phyloP scores from a whole-genome alignment of 2,113 vertebrate species.

The Ctenomys sociabilis region DNA sequence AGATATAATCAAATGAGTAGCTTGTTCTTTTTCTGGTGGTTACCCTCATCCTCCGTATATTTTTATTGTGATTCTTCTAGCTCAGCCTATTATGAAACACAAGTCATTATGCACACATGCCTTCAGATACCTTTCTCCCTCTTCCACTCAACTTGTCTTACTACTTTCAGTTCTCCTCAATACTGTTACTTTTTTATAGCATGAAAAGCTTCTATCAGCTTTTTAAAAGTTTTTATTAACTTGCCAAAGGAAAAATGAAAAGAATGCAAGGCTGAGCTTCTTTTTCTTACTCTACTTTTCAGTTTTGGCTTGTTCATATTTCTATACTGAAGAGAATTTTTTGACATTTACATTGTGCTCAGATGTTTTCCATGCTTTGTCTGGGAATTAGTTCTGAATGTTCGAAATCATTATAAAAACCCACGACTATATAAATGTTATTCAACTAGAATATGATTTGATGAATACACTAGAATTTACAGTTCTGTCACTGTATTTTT shows the following conservation, averaged over 20 bases:
- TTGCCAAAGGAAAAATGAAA: not conserved
- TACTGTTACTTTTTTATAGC: not conserved
- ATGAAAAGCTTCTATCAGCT: not conserved
- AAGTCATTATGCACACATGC: not conserved
- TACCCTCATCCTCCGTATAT: not conserved
- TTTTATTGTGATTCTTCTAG: not conserved
- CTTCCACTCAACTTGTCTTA: not conserved
- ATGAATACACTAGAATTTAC: not conserved
- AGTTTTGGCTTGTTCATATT: not conserved
- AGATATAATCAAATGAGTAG: not conserved
- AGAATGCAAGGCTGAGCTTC: not conserved
- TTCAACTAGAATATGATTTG: conserved; percentile 11
- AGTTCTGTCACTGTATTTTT: conserved; percentile 30
- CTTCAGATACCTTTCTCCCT: not conserved
- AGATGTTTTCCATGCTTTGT: not conserved
- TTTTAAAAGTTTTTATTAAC: not conserved
- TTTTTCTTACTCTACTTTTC: not conserved
- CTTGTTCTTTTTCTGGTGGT: conserved; percentile 1
- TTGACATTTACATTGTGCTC: not conserved
- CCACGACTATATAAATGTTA: not conserved
- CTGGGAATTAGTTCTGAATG: conserved; percentile 15
- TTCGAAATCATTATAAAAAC: conserved; percentile 2
- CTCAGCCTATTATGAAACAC: not conserved
- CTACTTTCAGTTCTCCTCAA: not conserved
- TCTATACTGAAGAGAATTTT: not conserved